Base-by-base conservation (phyloP, 2,113 vertebrate species). In the Tachycineta bicolor region DNA sequence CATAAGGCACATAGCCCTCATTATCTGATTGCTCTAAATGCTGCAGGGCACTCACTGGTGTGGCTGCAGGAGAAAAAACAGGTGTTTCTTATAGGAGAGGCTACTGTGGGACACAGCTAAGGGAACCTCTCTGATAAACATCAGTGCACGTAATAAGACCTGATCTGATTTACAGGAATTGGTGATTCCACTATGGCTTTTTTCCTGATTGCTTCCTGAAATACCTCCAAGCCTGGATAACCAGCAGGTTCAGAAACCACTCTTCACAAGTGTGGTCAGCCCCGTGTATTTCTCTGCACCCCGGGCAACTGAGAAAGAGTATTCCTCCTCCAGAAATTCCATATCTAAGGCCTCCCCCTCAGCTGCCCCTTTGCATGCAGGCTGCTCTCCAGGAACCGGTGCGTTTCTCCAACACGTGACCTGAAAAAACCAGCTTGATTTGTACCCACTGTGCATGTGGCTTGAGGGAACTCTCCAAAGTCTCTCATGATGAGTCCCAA, bases 361-460 rank as follows among this genome's bases (percentile, higher is more conserved):
- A 68, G 52, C 24, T 75, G 56, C 39, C 69, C 23, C 25, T 68
- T 68, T 62, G 77, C 41, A 47, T 21, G 34, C 52, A 79, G 47
- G 37, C 55, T 83, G 6, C 29, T 77, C 47, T 20, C 19, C 50
- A 76, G 4, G 28, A 60, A n/a, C 24, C 34, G 8, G 14, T 11
- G 37, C 8, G 0, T 73, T 68, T n/a, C 20, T 80, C 15, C 15
- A 41, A 15, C 9, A 62, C 0, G 0, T 24, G 15, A 73, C 49
- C 46, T 74, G 33, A 76, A 77, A 58, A 74, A 55, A n/a, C 0
- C 53, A 76, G 28, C 10, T 33, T 43, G 18, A 73, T 63, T 43
- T 59, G 47, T 55, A 74, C 18, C 6, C 55, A 59, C 11, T 33
- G 18, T 46, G 23, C 25, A 20, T 20, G 11, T 49, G 43, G n/a